These are phyloP conservation scores for Pavo muticus DNA, from an alignment of 2,113 vertebrate species.

Conservation along the genomic window DNA sequence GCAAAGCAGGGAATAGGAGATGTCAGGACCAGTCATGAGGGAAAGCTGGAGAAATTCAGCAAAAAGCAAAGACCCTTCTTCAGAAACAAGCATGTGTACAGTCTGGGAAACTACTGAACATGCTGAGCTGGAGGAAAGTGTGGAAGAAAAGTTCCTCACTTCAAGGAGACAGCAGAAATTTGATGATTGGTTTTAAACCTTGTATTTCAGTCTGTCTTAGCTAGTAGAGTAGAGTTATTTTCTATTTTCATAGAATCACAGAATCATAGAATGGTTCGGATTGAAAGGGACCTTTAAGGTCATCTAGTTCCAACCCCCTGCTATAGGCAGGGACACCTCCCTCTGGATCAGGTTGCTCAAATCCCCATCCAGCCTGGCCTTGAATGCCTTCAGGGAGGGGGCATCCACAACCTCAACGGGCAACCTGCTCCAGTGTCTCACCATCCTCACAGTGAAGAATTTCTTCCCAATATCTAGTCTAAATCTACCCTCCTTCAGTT, in stretches of 20 bases:
- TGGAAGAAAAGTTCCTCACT: background rate
- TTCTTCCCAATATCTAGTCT: no score
- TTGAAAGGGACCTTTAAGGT: no score
- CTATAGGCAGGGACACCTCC: no score
- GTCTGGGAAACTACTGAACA: background rate
- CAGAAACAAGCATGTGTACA: background rate
- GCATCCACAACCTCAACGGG: no score
- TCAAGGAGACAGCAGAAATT: background rate
- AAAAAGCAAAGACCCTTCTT: background rate
- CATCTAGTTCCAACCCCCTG: no score
- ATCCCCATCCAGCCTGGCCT: no score
- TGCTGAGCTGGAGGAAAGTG: background rate
- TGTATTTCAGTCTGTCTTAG: background rate
- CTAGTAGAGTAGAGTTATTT: background rate
- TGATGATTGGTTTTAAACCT: background rate
- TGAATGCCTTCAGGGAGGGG: no score
- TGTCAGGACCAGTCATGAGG: rapidly evolving
- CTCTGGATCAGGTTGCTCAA: no score
- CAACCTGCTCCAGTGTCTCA: no score
- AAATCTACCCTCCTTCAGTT: no score
- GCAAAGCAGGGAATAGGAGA: background rate
- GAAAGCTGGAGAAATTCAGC: background rate
- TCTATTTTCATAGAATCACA: background rate
- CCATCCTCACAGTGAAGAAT: no score
- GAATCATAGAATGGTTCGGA: no score